Evolutionary conservation across 2,888 invertebrate species (phyloP), one percentile per base, ranked within the genome.

Genomic region (Masnerella sp.): DNA sequence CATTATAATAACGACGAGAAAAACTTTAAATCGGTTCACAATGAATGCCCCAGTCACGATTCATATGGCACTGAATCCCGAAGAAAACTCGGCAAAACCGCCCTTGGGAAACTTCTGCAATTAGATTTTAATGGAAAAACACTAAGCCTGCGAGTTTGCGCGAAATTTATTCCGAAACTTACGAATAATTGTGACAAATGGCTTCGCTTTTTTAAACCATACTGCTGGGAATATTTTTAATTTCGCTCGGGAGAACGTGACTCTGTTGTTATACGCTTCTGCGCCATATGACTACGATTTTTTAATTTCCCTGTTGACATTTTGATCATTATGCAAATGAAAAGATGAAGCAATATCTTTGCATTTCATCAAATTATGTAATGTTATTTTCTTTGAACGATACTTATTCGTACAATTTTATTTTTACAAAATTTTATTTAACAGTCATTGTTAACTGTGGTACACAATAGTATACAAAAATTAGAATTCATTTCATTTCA

Each of bases 1-100:
- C 67, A 68, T 58, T 58, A 58, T 47, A 68, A 68, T 42, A 54
- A 68, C 45, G 49, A 36, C 58, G 36, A 47, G 11, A 54, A 36
- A 47, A 5, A 18, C 11, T 67, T 51, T 58, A 58, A 67, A 68
- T 51, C 49, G 56, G 32, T 30, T 22, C 28, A 40, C 32, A 56
- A 67, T 56, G 38, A 67, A 56, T 38, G 45, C 47, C 28, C 18
- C 14, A 34, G 64, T 65, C 54, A 65, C 64, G 64, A 65, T 30
- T 65, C 30, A 38, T 54, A 54, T 18, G 8, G 15, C 18, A 34
- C 11, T 25, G 45, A 47, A 56, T 56, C 40, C 56, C 56, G 45
- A 12, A 28, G 54, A 54, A 45, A 54, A 30, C 20, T 32, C 38
- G 49, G 14, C 14, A 28, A 43, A 58, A 18, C 18, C 7, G 30